Evolutionary conservation across 2,113 vertebrate species (phyloP), one percentile per base, ranked within the genome.

Genomic region (Peromyscus polionotus): DNA sequence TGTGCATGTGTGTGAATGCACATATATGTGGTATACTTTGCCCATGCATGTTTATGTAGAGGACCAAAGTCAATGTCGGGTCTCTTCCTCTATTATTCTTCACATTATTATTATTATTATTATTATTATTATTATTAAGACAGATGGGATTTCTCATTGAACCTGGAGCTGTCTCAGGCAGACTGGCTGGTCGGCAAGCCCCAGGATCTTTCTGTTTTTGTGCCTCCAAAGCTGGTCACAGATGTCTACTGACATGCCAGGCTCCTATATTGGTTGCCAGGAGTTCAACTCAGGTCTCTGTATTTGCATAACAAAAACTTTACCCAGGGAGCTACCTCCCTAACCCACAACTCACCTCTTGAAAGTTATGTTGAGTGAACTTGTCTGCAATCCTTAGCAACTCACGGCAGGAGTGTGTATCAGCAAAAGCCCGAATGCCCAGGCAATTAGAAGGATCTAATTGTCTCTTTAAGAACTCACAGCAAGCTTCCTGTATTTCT

Each of bases 281-380:
- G 85, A 68, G 48, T 17, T 72, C 33, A 51, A 70, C 85, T 54
- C 45, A n/a, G 45, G 65, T n/a, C 45, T 51, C 19, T 70, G 45
- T 51, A 12, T 33, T 70, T 87, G 31, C 7, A 36, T 22, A 19
- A n/a, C 84, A 87, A 48, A 45, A 22, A 70, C 16, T 88, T 68
- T 54, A 70, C 45, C 45, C 65, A 67, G 2, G 16, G 65, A 70
- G 33, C 31, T n/a, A 36, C 16, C 20, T 70, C 65, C 45, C 33
- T 26, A 54, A 12, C 45, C 11, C 65, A 88, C 33, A 42, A 94
- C 98, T 98, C 98, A 99, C 99, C 99, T 99, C 99, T 96, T 99
- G 99, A 97, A 99, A 99, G 97, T 99, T 99, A 98, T 99, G 99
- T 91, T 99, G 99, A 1, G 99, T 99, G 98, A 99, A 99, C 97